phyloP scores from a whole-genome alignment of 1,140 invertebrate genomes.

The Mya arenaria region DNA sequence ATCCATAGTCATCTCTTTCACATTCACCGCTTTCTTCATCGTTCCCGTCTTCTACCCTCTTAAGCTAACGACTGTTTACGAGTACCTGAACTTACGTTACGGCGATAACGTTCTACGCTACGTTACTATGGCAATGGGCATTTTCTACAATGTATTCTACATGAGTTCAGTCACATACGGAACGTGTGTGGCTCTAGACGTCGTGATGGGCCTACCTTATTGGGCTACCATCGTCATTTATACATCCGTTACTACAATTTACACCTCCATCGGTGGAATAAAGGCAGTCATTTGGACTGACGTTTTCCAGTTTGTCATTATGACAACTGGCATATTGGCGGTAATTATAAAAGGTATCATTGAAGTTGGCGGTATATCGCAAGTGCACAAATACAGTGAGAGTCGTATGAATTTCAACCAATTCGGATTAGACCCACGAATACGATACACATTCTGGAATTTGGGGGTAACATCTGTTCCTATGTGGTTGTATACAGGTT shows the following conservation, averaged over 20 bases:
- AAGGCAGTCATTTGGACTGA: slow-evolving; percentile 37
- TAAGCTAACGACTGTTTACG: slow-evolving; percentile 46
- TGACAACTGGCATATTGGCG: slow-evolving; percentile 12
- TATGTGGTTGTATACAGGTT: not conserved
- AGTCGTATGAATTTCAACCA: not conserved
- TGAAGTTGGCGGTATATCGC: not conserved
- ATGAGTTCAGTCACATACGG: not conserved
- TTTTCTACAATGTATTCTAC: slow-evolving; percentile 6
- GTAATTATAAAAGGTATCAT: not conserved
- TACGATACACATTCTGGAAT: slow-evolving; percentile 18
- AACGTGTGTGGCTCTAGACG: slow-evolving; percentile 4
- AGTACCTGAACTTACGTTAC: slow-evolving; percentile 29
- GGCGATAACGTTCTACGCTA: not conserved
- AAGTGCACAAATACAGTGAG: not conserved
- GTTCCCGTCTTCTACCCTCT: slow-evolving; percentile 55
- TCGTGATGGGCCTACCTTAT: not conserved
- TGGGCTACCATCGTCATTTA: slow-evolving; percentile 2
- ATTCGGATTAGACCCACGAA: slow-evolving; percentile 5
- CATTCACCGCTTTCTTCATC: slow-evolving; percentile 25
- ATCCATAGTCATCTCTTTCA: slow-evolving; percentile 26
- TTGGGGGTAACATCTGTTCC: not conserved
- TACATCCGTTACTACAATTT: not conserved
- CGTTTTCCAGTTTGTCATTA: slow-evolving; percentile 8
- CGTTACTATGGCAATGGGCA: not conserved
- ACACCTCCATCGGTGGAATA: slow-evolving; percentile 17